Evolutionary conservation across 92 coral and sea anemone species (phyloP).

Genomic region (Zoanthus gigantus): DNA sequence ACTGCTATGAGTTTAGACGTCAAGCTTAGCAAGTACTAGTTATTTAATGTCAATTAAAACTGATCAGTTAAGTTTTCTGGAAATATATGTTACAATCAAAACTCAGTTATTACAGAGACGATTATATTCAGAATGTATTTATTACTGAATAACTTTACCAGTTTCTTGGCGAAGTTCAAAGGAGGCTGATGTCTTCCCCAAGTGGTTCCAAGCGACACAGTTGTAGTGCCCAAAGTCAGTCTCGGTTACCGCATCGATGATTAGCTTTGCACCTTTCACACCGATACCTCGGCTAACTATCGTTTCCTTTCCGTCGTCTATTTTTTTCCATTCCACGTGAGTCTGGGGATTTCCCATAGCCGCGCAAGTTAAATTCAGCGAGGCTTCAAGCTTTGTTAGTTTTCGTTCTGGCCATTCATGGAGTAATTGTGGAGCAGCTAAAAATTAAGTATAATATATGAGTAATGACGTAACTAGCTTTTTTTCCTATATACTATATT

Average conservation of each 20-base stretch:
- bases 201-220: slow-evolving; percentile 64
- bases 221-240: slow-evolving; percentile 63
- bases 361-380: slow-evolving; percentile 45
- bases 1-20: too few species aligned
- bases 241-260: slow-evolving; percentile 14
- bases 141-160: background rate
- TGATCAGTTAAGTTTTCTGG: too few species aligned
- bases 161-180: background rate
- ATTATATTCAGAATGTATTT: too few species aligned
- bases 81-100: too few species aligned
- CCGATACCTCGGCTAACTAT: slow-evolving; percentile 1
- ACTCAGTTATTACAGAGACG: too few species aligned
- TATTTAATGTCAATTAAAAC: too few species aligned
- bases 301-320: background rate
- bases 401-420: background rate
- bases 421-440: slow-evolving; percentile 15
- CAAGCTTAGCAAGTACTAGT: too few species aligned
- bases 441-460: background rate
- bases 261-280: slow-evolving; percentile 5
- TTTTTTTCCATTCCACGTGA: slow-evolving; percentile 50
- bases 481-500: too few species aligned
- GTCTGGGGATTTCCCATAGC: slow-evolving; percentile 67
- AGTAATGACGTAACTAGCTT: too few species aligned
- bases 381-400: background rate
- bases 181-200: slow-evolving; percentile 7